Conservation (phyloP, 2,113 vertebrate species). For the Gymnogyps californianus region DNA sequence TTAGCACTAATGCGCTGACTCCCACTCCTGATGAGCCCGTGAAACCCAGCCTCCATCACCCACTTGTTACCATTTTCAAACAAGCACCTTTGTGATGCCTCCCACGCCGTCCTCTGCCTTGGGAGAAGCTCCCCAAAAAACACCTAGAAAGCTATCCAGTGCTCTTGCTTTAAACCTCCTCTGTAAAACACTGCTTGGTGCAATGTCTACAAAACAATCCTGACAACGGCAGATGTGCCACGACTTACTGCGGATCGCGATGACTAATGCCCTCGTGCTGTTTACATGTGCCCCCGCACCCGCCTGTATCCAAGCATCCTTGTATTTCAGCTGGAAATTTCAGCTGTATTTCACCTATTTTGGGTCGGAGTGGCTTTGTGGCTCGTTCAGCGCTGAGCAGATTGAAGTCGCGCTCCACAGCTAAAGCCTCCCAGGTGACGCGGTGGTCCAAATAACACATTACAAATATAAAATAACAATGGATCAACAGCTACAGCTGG, state of each 20-base stretch:
- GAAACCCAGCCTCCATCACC: slow-evolving; percentile 26
- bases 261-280: slow-evolving; percentile 2
- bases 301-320: neutral
- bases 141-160: neutral
- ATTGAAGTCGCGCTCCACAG: neutral
- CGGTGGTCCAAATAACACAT: fast-evolving
- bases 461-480: neutral
- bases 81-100: slow-evolving; percentile 2
- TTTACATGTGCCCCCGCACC: neutral
- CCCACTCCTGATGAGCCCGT: neutral
- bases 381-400: neutral
- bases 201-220: neutral
- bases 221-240: neutral
- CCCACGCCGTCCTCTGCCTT: neutral
- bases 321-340: neutral
- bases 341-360: neutral
- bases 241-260: neutral
- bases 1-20: neutral
- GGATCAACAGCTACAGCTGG: neutral
- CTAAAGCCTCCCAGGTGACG: neutral
- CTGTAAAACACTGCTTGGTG: neutral
- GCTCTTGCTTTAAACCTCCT: neutral
- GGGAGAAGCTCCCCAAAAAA: neutral
- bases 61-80: slow-evolving; percentile 50
- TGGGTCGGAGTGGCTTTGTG: neutral